Percentiles rank a stretch among this genome's conserved stretches.
phyloP scores from a whole-genome alignment of 2,888 invertebrate genomes.

The Pegoplata infirma region DNA sequence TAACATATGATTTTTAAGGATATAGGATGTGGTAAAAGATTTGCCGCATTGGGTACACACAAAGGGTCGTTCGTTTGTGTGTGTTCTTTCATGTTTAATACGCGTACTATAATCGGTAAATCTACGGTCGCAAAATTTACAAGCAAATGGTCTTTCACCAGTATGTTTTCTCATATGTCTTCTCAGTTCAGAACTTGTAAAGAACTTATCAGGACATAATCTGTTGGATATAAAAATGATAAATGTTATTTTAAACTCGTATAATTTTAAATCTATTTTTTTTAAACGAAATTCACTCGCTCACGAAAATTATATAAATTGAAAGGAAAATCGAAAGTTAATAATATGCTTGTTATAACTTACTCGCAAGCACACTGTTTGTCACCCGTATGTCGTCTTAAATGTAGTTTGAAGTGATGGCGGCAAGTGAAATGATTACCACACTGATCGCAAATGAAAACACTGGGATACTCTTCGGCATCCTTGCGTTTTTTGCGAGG shows the following conservation, averaged over 20 bases:
- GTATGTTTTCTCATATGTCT: conserved; percentile 73
- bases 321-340: not conserved
- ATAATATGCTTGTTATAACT: conserved; percentile 47
- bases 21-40: conserved; percentile 72
- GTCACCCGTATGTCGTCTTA: conserved; percentile 73
- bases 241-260: not conserved
- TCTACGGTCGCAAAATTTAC: conserved; percentile 70
- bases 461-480: conserved; percentile 25
- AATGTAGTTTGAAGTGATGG: conserved; percentile 70
- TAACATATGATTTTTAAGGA: conserved; percentile 73
- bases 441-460: conserved; percentile 73
- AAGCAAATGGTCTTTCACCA: conserved; percentile 71
- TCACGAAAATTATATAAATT: no score
- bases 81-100: conserved; percentile 71
- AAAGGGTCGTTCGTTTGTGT: conserved; percentile 73
- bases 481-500: conserved; percentile 30
- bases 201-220: conserved; percentile 71
- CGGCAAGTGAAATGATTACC: conserved; percentile 71
- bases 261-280: no score
- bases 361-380: conserved; percentile 73
- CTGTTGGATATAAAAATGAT: conserved; percentile 56
- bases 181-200: conserved; percentile 71
- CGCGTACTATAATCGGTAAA: conserved; percentile 73
- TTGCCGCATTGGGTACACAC: conserved; percentile 70
- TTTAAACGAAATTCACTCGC: no score